Percentiles rank a stretch among this genome's conserved stretches.
Conservation (phyloP, 2,113 vertebrate genomes). For the Plectropomus leopardus region DNA sequence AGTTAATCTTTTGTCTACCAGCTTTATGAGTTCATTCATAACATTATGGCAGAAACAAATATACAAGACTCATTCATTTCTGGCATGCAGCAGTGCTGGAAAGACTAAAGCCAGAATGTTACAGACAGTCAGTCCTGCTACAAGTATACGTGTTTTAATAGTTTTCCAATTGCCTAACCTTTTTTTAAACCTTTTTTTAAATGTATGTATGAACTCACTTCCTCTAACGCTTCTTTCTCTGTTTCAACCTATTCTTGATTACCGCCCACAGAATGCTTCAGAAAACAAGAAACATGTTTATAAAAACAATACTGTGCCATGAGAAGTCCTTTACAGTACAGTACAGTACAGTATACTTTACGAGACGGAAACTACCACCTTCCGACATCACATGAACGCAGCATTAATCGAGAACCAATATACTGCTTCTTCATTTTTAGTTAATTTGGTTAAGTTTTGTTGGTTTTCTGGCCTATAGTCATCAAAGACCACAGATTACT, state of each 20-base stretch:
- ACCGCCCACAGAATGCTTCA: neutral
- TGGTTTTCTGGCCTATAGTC: no score
- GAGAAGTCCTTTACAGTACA: neutral
- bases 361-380: no score
- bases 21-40: neutral
- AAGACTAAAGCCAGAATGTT: neutral
- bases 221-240: neutral
- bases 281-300: neutral
- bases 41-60: neutral
- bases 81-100: conserved; percentile 12
- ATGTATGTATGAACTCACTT: no score
- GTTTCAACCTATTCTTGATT: neutral
- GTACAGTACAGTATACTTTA: no score
- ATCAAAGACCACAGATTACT: neutral
- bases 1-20: neutral
- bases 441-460: no score
- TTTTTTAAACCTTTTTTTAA: no score
- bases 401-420: no score
- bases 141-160: neutral
- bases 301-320: neutral
- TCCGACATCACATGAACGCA: no score
- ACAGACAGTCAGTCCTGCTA: neutral
- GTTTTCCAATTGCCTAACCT: neutral
- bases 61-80: no score
- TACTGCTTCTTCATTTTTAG: no score